Conservation (phyloP, 2,113 vertebrate species). For the Puma concolor region DNA sequence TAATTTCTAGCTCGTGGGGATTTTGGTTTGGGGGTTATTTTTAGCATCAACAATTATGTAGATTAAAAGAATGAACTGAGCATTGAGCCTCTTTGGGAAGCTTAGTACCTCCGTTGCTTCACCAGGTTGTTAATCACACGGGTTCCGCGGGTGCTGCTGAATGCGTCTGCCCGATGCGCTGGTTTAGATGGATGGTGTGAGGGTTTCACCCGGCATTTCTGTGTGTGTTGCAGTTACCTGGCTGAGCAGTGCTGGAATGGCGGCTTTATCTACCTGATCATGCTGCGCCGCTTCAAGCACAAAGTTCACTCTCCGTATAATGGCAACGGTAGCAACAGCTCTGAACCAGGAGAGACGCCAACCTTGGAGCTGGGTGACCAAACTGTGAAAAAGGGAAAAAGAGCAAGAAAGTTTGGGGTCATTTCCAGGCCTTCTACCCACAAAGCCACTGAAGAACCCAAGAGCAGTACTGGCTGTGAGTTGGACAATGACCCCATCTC, state of each 20-base stretch:
- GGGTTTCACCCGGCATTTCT: rapidly evolving
- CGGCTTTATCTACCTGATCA: conserved; percentile 97
- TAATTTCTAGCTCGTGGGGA: neutral
- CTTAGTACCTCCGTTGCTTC: rapidly evolving
- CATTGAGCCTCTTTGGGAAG: rapidly evolving
- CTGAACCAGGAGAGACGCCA: conserved; percentile 82
- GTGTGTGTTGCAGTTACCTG: conserved; percentile 91
- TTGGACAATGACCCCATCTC: conserved; percentile 74
- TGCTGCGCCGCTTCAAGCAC: conserved; percentile 96
- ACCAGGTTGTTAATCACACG: rapidly evolving
- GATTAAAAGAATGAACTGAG: neutral
- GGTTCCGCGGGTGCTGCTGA: neutral
- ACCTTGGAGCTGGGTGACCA: conserved; percentile 80
- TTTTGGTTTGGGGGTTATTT: neutral
- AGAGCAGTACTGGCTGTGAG: conserved; percentile 58
- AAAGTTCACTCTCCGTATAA: conserved; percentile 94
- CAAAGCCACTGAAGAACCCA: conserved; percentile 83
- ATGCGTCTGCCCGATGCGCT: rapidly evolving
- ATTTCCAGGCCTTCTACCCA: conserved; percentile 88
- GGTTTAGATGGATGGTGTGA: rapidly evolving
- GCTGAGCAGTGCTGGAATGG: conserved; percentile 99
- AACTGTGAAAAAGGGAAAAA: conserved; percentile 88
- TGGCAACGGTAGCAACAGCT: conserved; percentile 84
- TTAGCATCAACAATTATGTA: neutral
- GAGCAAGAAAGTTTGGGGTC: conserved; percentile 96